Evolutionary conservation across 2,113 vertebrate species (phyloP), one percentile per base, ranked within the genome.

Genomic region (Nycticebus coucang): DNA sequence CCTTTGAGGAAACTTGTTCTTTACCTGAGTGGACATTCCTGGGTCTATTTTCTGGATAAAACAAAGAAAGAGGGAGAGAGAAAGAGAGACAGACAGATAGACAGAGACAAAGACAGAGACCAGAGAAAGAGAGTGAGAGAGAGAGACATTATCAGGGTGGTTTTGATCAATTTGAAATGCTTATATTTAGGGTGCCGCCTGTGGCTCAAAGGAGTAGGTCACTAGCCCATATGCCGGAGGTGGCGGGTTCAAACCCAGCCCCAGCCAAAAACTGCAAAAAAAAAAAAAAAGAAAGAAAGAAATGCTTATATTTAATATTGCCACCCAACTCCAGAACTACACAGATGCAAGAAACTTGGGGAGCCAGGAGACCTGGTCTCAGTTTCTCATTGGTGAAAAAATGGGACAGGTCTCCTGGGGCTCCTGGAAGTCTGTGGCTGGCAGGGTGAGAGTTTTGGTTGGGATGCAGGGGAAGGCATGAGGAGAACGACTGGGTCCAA

Each of bases 1-100:
- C 5, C 62, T 75, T 45, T 45, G 77, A 69, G 10, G n/a, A 10
- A 12, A 26, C 57, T 11, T 57, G 53, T 28, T 9, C 11, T 93
- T 96, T 81, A 98, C 97, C 88, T 87, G 2, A 0, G 6, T 0
- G 0, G 17, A 19, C 0, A 2, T 0, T 13, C 11, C 0, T 33
- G 21, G 3, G 15, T 74, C 7, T 57, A 15, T 35, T 64, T 71
- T 68, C 97, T 97, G 77, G 50, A 55, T 62, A 77, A 89, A 79
- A 89, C 45, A 94, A n/a, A 69, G 75, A 75, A 24, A 18, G 19
- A 13, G 14, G 0, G 41, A 28, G 24, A 28, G 53, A 15, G 0
- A 3, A 21, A 17, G 0, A 41, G 22, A 15, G 50, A 37, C 45
- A 19, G 7, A 4, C 33, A 28, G 45, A 45, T 45, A n/a, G n/a